Conservation (phyloP, 1,140 invertebrate genomes). For the Cephus cinctus region DNA sequence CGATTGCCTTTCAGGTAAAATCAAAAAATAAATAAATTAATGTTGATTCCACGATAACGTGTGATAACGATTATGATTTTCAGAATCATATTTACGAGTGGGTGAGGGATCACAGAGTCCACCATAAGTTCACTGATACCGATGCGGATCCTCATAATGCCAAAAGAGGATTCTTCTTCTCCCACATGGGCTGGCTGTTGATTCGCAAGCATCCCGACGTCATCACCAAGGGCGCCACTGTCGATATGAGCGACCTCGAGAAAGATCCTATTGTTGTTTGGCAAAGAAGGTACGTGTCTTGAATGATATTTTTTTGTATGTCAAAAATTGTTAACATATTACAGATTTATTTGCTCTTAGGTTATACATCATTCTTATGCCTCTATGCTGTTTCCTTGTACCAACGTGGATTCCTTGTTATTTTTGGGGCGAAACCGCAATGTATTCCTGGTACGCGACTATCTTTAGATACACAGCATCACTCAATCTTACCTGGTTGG, state of each 20-base stretch:
- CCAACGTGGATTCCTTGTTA: slow-evolving; percentile 70
- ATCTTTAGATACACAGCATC: slow-evolving; percentile 69
- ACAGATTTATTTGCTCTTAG: slow-evolving; percentile 49
- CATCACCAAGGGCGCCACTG: slow-evolving; percentile 69
- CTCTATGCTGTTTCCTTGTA: slow-evolving; percentile 73
- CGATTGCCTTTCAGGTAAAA: slow-evolving; percentile 77
- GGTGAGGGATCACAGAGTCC: slow-evolving; percentile 84
- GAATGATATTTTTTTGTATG: slow-evolving; percentile 1
- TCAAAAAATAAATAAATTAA: too few species aligned
- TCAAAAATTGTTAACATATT: neutral
- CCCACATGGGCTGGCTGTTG: slow-evolving; percentile 91
- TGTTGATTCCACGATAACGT: too few species aligned
- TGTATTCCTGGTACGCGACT: slow-evolving; percentile 59
- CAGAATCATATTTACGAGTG: slow-evolving; percentile 73
- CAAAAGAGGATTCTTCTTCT: slow-evolving; percentile 85
- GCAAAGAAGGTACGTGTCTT: slow-evolving; percentile 56
- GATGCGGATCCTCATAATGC: slow-evolving; percentile 90
- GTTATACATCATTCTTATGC: slow-evolving; percentile 71
- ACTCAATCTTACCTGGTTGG: slow-evolving; percentile 82
- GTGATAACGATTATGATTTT: too few species aligned
- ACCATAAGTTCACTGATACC: slow-evolving; percentile 90
- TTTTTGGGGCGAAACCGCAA: slow-evolving; percentile 68
- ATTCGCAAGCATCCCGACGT: slow-evolving; percentile 84
- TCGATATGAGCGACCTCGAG: slow-evolving; percentile 82
- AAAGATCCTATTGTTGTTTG: slow-evolving; percentile 70